Base-by-base conservation (phyloP, 2,113 vertebrate genomes). In the Chlorodrepanis virens region DNA sequence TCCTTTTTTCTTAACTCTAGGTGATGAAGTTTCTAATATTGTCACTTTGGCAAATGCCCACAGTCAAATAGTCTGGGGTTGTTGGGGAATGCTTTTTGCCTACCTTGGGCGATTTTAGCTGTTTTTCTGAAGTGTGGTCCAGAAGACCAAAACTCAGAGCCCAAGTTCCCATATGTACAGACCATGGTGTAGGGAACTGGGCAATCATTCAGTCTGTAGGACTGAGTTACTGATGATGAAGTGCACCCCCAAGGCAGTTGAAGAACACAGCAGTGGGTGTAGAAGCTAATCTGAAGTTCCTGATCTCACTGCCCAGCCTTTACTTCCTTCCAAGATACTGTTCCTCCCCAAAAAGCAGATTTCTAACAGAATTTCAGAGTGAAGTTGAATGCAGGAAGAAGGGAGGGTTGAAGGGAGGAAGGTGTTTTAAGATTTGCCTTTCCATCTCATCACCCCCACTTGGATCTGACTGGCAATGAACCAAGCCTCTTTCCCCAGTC, bases 131-230 rank as follows among this genome's bases (percentile, higher is more conserved):
- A 44, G 5, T 27, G 15, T 33, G 6, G 3, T 64, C 15, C 54
- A 54, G 33, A 19, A 2, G 1, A 67, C 1, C 14, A 37, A 63
- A 49, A n/a, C 10, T 28, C 81, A 80, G 29, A 80, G 17, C 24
- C n/a, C 5, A 3, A 13, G 19, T 19, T 67, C 22, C 52, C 16
- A 1, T 12, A 1, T 0, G 3, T 5, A 5, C 6, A 65, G 19
- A 15, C 15, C 5, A 7, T 10, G 18, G 52, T 29, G 45, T 33
- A 14, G 54, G 33, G 54, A 44, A 42, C 1, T 74, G 18, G 31
- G 12, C 9, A 71, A 3, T 13, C 23, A 39, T 65, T 78, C 45
- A 11, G 0, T 37, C 25, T 27, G 27, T 24, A 50, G 52, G 35
- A 31, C 11, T 31, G 69, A 67, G 42, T 33, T 40, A 17, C 15